Base-by-base conservation (phyloP, 2,888 invertebrate species). In the Perizoma flavofasciatum region DNA sequence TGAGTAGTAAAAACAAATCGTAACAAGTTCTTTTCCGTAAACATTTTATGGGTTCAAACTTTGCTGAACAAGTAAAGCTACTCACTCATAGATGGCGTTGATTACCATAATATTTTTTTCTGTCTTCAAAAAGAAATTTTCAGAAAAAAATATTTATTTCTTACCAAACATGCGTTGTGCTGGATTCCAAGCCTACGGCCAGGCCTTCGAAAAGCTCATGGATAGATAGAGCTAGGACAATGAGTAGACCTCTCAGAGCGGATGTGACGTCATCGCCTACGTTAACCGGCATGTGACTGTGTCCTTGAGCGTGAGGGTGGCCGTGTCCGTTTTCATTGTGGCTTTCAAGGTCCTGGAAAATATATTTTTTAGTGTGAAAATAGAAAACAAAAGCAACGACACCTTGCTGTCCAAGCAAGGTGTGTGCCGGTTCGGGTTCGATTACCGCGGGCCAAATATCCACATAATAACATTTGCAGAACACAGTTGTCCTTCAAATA, bases 161-260 rank as follows among this genome's bases (percentile, higher is more conserved):
- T 79, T 70, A 92, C 92, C 92, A 92, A 34, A 92, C 89, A 48
- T 87, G 70, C 5, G 81, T 71, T 33, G 88, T 87, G 33, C 94
- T 94, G 9, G 93, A 89, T 79, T 97, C 96, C 57, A 97, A 83
- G 0, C 97, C 97, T 9, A 97, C 95, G 9, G 97, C 96, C 53
- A 97, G 88, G 22, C 97, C 97, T 89, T 97, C 97, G 76, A 97
- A 97, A 0, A 97, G 89, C 77, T 97, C 97, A 78, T 97, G 97
- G 59, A 97, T 94, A 8, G 97, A 97, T 32, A 97, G 88, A 0
- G 97, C 97, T 48, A 97, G 86, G 0, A 97, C 96, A 52, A 97
- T 95, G 54, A 97, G 93, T 22, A 97, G 87, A 11, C 96, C 97
- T 64, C 96, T 93, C 49, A 96, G 85, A 32, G 92, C 92, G 9